These are phyloP conservation scores for Bos taurus DNA, from an alignment of 2,113 vertebrate species.

Conservation along the genomic window DNA sequence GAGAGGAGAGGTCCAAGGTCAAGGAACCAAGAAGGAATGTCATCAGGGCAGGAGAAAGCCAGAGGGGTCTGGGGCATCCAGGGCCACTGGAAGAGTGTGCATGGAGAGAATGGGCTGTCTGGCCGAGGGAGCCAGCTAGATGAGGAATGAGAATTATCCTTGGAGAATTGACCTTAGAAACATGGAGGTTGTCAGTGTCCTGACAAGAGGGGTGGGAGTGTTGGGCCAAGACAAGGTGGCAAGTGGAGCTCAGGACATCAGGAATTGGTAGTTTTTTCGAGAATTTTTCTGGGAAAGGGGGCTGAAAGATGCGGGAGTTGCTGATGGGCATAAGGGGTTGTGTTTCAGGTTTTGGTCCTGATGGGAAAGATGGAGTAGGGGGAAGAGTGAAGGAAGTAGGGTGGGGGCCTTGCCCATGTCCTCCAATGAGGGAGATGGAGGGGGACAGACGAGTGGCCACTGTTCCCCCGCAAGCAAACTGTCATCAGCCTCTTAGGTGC, in stretches of 20 bases:
- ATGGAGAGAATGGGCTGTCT: background rate
- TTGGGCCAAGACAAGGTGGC: background rate
- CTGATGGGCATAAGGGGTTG: background rate
- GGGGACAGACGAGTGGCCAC: background rate
- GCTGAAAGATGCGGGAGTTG: too few species aligned
- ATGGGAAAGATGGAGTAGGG: background rate
- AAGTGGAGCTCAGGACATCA: background rate
- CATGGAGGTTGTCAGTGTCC: background rate
- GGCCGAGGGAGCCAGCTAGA: background rate
- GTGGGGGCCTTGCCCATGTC: background rate
- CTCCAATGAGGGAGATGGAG: background rate
- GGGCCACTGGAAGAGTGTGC: background rate
- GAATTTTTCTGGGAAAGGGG: background rate
- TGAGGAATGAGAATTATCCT: background rate
- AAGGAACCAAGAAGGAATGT: background rate
- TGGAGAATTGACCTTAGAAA: background rate
- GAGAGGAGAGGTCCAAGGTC: background rate
- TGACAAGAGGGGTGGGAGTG: rapidly evolving
- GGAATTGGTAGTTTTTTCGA: background rate
- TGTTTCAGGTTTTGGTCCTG: background rate
- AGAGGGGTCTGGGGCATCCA: background rate
- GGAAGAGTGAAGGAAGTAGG: background rate
- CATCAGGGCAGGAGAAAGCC: background rate
- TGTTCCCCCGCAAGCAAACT: background rate
- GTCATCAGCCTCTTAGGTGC: rapidly evolving